These are phyloP conservation scores for Xenopus borealis DNA, from an alignment of 2,113 vertebrate genomes.

Conservation along the genomic window DNA sequence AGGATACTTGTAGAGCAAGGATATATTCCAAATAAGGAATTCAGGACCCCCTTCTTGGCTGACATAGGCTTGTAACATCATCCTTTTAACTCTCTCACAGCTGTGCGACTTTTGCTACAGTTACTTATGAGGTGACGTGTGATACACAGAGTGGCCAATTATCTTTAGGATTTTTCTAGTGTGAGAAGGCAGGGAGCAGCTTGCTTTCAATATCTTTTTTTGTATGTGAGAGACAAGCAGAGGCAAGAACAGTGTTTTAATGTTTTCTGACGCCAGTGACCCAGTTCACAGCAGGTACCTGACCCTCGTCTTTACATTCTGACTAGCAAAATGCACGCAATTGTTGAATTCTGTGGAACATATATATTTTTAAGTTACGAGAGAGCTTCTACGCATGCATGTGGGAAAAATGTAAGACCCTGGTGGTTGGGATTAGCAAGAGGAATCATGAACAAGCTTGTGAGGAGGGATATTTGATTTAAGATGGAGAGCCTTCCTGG, in stretches of 20 bases:
- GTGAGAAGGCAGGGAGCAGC: background rate
- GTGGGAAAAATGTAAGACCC: too few relatives aligned
- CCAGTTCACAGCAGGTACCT: constrained; percentile 22
- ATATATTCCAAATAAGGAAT: constrained; percentile 40
- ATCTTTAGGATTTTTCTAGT: too few relatives aligned
- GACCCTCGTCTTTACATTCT: background rate
- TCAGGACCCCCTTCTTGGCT: background rate
- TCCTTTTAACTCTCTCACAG: background rate
- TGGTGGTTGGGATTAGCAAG: too few relatives aligned
- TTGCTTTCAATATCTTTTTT: background rate
- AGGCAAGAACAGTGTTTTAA: background rate
- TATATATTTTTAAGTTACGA: too few relatives aligned
- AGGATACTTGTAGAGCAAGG: constrained; percentile 11
- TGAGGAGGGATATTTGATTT: too few relatives aligned
- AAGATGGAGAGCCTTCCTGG: too few relatives aligned
- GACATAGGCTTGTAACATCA: constrained; percentile 2
- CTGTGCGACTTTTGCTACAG: background rate
- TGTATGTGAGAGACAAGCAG: background rate
- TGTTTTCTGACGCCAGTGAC: constrained; percentile 13
- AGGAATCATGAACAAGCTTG: too few relatives aligned
- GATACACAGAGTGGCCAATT: background rate
- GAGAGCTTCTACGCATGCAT: too few relatives aligned
- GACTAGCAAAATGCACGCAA: background rate
- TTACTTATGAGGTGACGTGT: background rate
- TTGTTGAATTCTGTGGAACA: too few relatives aligned